These are phyloP conservation scores for Halictus quadricinctus DNA, from an alignment of 2,888 invertebrate species.

Conservation along the genomic window DNA sequence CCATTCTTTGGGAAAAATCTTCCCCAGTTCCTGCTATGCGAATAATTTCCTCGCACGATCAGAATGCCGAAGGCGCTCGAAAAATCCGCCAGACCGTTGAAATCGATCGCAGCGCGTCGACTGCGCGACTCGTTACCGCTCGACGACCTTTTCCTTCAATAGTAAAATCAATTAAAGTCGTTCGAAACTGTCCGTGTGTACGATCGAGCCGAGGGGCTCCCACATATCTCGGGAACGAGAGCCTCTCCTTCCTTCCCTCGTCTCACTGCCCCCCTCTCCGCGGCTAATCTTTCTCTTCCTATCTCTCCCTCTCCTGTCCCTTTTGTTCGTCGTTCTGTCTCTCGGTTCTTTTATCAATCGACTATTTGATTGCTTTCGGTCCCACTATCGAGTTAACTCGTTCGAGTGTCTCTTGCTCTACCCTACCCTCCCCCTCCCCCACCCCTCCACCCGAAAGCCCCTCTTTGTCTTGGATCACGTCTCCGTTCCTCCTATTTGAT, in stretches of 20 bases:
- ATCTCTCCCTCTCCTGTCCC: slow-evolving; percentile 5
- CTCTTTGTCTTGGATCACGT: neutral
- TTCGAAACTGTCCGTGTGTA: slow-evolving; percentile 72
- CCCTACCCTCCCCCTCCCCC: too few relatives aligned
- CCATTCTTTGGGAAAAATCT: too few relatives aligned
- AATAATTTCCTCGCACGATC: neutral
- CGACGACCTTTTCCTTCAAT: slow-evolving; percentile 29
- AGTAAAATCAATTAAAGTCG: slow-evolving; percentile 72
- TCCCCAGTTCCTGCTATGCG: neutral
- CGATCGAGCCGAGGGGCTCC: slow-evolving; percentile 71
- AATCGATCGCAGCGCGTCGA: neutral
- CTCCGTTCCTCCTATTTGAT: slow-evolving; percentile 12
- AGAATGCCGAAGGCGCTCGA: neutral
- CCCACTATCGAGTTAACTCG: slow-evolving; percentile 46
- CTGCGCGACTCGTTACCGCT: slow-evolving; percentile 30
- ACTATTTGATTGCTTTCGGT: slow-evolving; percentile 60
- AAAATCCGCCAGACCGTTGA: slow-evolving; percentile 5
- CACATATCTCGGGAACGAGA: slow-evolving; percentile 68
- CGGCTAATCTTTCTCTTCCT: slow-evolving; percentile 31
- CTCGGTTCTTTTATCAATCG: slow-evolving; percentile 61
- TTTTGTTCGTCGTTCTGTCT: slow-evolving; percentile 16
- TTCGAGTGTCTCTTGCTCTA: slow-evolving; percentile 19
- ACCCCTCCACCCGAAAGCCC: neutral
- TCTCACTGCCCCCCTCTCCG: neutral
- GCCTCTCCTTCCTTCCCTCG: slow-evolving; percentile 35